phyloP scores from a whole-genome alignment of 2,888 invertebrate species.

The Drosophila phalerata region DNA sequence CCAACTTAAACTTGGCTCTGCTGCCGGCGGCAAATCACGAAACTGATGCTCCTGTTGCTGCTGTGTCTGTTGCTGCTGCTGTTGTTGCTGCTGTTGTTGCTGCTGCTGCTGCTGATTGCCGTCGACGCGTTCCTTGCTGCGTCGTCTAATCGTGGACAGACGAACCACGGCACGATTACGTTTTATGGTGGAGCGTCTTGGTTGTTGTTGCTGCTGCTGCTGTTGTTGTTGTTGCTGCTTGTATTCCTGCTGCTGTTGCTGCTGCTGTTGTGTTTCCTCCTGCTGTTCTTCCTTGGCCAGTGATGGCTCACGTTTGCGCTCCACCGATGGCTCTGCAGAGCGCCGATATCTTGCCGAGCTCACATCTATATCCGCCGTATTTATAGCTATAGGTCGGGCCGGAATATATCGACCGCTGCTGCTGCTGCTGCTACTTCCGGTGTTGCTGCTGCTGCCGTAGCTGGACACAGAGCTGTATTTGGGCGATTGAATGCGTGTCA shows the following conservation, averaged over 20 bases:
- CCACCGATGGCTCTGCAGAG: slow-evolving; percentile 31
- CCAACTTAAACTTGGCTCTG: slow-evolving; percentile 86
- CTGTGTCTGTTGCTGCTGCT: slow-evolving; percentile 4
- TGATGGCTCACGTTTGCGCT: slow-evolving; percentile 30
- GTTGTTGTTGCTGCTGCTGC: slow-evolving; percentile 58
- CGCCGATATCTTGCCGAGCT: slow-evolving; percentile 88
- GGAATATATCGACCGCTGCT: slow-evolving; percentile 85
- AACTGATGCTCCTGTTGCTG: slow-evolving; percentile 55
- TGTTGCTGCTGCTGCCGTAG: slow-evolving; percentile 78
- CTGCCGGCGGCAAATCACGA: slow-evolving; percentile 81
- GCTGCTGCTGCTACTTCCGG: slow-evolving; percentile 73
- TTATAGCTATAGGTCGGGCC: slow-evolving; percentile 90
- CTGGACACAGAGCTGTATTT: slow-evolving; percentile 85
- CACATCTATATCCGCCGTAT: slow-evolving; percentile 95
- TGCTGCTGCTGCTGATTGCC: slow-evolving; percentile 13
- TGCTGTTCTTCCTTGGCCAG: slow-evolving; percentile 52
- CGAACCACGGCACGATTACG: slow-evolving; percentile 91
- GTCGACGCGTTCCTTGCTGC: slow-evolving; percentile 74
- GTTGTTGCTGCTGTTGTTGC: slow-evolving; percentile 5
- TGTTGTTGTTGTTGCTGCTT: slow-evolving; percentile 61
- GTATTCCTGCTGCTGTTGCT: slow-evolving; percentile 69
- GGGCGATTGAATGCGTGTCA: slow-evolving; percentile 87
- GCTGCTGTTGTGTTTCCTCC: slow-evolving; percentile 56
- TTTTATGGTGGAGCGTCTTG: slow-evolving; percentile 88
- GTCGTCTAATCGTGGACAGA: slow-evolving; percentile 88